phyloP scores from a whole-genome alignment of 1,140 invertebrate genomes.

The Lamellibrachia luymesi region DNA sequence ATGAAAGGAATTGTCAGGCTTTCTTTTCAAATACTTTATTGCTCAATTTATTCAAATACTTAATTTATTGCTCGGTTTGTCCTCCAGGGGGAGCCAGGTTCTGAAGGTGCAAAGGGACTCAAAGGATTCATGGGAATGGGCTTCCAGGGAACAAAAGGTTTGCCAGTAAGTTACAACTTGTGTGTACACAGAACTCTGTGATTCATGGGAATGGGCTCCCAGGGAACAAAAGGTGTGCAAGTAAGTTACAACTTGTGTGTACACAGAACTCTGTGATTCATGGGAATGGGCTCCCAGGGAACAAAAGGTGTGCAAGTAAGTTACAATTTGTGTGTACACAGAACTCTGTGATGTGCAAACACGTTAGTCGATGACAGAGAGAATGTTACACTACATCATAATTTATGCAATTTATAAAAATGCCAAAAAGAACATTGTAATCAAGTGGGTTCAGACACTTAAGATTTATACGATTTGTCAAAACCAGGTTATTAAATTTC shows the following conservation, averaged over 20 bases:
- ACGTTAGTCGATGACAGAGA: too few relatives aligned
- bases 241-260: background rate
- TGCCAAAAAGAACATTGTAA: too few relatives aligned
- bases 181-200: background rate
- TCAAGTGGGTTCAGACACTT: too few relatives aligned
- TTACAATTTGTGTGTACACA: background rate
- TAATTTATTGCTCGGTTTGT: slow-evolving; percentile 9
- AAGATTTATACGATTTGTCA: too few relatives aligned
- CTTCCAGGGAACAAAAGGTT: background rate
- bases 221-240: background rate
- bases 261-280: background rate
- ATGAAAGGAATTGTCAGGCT: background rate
- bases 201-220: slow-evolving; percentile 5
- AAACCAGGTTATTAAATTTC: too few relatives aligned
- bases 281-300: background rate
- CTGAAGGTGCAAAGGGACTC: slow-evolving; percentile 28
- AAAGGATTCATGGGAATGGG: slow-evolving; percentile 19
- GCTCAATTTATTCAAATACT: background rate
- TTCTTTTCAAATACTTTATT: background rate
- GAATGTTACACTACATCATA: too few relatives aligned
- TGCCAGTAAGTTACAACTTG: background rate
- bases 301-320: background rate
- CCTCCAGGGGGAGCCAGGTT: slow-evolving; percentile 28
- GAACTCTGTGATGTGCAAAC: background rate
- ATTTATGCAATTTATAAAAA: too few relatives aligned